phyloP scores from a whole-genome alignment of 1,140 invertebrate species.

The Trichonephila clavata region DNA sequence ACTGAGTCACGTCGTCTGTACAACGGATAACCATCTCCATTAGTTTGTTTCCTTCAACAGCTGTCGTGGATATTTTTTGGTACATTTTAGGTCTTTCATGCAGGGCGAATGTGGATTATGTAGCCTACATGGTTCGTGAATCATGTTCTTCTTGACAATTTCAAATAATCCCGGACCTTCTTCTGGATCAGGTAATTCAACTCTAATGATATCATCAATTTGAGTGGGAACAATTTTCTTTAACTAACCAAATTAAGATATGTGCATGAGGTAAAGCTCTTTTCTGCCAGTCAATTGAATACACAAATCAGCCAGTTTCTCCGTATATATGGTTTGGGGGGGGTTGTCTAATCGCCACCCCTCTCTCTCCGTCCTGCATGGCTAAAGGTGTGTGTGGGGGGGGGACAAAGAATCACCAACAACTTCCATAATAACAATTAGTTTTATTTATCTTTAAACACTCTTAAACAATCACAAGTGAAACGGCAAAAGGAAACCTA shows the following conservation, averaged over 20 bases:
- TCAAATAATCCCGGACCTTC: constrained; percentile 35
- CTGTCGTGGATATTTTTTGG: neutral
- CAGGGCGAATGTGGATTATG: neutral
- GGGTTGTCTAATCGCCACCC: too few relatives aligned
- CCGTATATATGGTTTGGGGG: neutral
- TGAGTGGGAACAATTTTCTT: constrained; percentile 1
- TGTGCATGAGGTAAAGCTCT: neutral
- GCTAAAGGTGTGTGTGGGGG: too few relatives aligned
- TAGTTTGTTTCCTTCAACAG: constrained; percentile 23
- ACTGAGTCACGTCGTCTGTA: constrained; percentile 2
- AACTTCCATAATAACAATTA: too few relatives aligned
- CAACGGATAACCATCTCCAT: constrained; percentile 49
- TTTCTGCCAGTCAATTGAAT: constrained; percentile 38
- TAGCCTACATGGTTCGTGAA: constrained; percentile 76
- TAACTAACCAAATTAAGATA: constrained; percentile 40
- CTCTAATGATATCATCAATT: constrained; percentile 66
- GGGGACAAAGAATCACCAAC: too few relatives aligned
- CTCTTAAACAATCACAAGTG: too few relatives aligned
- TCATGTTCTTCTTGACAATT: constrained; percentile 80
- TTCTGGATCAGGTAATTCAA: too few relatives aligned
- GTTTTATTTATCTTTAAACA: too few relatives aligned
- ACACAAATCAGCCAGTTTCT: neutral
- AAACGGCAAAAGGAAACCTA: too few relatives aligned
- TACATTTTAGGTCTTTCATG: neutral
- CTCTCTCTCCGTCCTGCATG: too few relatives aligned